Percentiles rank a stretch among this genome's conserved stretches.
Evolutionary conservation across 2,888 invertebrate genomes (phyloP).

Genomic region (Pemphredon lugubris): DNA sequence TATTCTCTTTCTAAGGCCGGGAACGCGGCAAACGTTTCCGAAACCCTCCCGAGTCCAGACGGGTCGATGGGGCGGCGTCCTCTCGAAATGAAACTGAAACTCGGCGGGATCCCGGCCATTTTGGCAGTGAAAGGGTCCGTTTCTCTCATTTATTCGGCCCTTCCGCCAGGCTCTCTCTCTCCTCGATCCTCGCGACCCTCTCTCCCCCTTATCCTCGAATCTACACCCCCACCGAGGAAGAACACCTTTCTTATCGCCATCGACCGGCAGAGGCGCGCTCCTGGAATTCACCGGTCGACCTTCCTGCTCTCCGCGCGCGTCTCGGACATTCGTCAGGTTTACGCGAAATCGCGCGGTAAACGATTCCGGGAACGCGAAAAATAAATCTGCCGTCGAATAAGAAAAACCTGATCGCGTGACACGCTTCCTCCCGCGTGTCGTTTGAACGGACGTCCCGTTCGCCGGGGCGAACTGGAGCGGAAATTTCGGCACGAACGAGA

Average conservation of each 20-base stretch:
- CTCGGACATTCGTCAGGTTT: too few species aligned
- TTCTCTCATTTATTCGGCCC: slow-evolving; percentile 16
- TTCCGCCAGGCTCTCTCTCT: slow-evolving; percentile 4
- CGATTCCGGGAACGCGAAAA: too few species aligned
- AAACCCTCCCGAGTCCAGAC: slow-evolving; percentile 41
- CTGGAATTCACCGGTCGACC: neutral
- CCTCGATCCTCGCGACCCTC: slow-evolving; percentile 10
- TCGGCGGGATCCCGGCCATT: slow-evolving; percentile 38
- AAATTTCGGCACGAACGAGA: slow-evolving; percentile 34
- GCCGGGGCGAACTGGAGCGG: slow-evolving; percentile 39
- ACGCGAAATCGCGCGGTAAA: too few species aligned
- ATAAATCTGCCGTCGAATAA: too few species aligned
- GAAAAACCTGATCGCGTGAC: too few species aligned
- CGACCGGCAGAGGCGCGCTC: slow-evolving; percentile 19
- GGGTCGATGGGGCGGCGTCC: slow-evolving; percentile 50
- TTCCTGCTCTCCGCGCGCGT: too few species aligned
- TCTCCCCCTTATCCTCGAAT: slow-evolving; percentile 1
- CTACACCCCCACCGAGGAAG: slow-evolving; percentile 7
- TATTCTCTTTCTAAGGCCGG: slow-evolving; percentile 8
- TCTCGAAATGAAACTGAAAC: slow-evolving; percentile 52
- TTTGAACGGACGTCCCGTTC: too few species aligned
- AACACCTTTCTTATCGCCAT: slow-evolving; percentile 31
- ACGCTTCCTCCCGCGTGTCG: too few species aligned
- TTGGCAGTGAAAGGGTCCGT: slow-evolving; percentile 33
- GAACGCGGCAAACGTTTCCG: slow-evolving; percentile 22